These are phyloP conservation scores for Sebastes ruberrimus DNA, from an alignment of 2,797 vertebrate species.

Conservation along the genomic window DNA sequence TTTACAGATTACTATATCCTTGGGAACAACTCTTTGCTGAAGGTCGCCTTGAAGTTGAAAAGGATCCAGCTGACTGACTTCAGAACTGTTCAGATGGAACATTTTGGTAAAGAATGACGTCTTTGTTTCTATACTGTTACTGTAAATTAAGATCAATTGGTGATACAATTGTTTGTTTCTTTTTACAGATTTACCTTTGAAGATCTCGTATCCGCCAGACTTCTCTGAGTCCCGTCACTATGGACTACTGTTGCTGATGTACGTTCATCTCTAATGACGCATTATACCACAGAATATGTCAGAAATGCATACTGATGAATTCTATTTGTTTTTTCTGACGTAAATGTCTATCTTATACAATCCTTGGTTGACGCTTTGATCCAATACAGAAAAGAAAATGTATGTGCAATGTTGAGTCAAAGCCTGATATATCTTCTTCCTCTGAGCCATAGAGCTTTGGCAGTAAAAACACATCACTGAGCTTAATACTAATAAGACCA, in stretches of 20 bases:
- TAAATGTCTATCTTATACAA: background rate
- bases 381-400: background rate
- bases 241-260: conserved; percentile 82
- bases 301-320: background rate
- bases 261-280: conserved; percentile 40
- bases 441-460: background rate
- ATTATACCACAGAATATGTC: no score
- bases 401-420: background rate
- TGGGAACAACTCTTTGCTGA: conserved; percentile 82
- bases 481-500: background rate
- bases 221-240: conserved; percentile 84
- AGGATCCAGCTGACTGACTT: conserved; percentile 79
- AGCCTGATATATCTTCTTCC: background rate
- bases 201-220: conserved; percentile 81
- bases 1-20: conserved; percentile 81
- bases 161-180: background rate
- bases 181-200: conserved; percentile 80
- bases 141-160: background rate
- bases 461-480: background rate
- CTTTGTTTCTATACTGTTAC: background rate
- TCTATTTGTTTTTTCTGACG: background rate
- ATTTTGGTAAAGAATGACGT: conserved; percentile 76
- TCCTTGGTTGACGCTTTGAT: background rate
- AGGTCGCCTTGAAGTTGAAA: conserved; percentile 77
- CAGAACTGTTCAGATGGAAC: conserved; percentile 73